Conservation (phyloP, 2,113 vertebrate species). For the Pterocles gutturalis region DNA sequence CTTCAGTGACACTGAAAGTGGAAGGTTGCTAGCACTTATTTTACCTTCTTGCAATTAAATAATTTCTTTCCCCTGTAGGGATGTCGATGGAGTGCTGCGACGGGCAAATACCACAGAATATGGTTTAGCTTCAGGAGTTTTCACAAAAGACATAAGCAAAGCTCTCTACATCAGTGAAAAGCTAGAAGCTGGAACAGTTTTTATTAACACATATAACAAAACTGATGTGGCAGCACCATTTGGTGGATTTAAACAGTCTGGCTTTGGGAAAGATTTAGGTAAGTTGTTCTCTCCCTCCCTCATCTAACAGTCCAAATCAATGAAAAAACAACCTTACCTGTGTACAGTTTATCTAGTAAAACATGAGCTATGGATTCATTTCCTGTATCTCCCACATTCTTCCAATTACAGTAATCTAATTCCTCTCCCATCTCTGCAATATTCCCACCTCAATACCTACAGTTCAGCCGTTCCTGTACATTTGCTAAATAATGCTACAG, state of each 20-base stretch:
- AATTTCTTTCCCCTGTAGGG: constrained; percentile 72
- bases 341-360: background rate
- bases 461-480: background rate
- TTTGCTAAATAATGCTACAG: background rate
- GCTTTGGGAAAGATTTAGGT: constrained; percentile 98
- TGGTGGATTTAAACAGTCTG: constrained; percentile 96
- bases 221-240: constrained; percentile 96
- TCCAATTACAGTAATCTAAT: background rate
- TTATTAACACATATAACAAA: constrained; percentile 98
- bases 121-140: constrained; percentile 94
- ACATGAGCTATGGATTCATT: background rate
- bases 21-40: background rate
- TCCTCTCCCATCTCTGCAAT: background rate
- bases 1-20: background rate
- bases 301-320: background rate
- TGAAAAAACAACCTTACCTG: background rate
- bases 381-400: background rate
- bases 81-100: constrained; percentile 88
- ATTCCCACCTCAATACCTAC: background rate
- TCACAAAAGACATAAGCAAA: constrained; percentile 94
- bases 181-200: constrained; percentile 94
- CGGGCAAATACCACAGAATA: constrained; percentile 94
- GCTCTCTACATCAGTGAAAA: constrained; percentile 95
- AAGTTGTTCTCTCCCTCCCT: background rate
- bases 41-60: background rate